phyloP scores from a whole-genome alignment of 2,797 vertebrate genomes.

The Xenopus petersii region DNA sequence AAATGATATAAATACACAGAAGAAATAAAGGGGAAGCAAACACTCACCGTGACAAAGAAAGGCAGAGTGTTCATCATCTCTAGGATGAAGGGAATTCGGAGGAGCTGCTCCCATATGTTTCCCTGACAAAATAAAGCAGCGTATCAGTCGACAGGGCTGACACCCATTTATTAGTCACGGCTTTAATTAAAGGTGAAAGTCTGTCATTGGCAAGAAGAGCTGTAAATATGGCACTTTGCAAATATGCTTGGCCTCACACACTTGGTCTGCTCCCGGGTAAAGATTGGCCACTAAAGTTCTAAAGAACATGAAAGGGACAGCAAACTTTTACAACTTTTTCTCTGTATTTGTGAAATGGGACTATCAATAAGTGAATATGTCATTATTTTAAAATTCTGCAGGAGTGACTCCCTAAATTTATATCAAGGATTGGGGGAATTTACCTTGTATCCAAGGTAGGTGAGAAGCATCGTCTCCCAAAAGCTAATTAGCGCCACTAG shows the following conservation, averaged over 20 bases:
- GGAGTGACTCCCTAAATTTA: no score
- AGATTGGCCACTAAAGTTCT: no score
- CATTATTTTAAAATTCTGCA: no score
- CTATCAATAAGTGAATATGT: no score
- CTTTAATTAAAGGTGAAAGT: not conserved
- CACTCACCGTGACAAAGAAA: constrained; percentile 81
- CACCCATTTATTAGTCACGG: not conserved
- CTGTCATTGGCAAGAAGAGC: no score
- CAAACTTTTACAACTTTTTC: no score
- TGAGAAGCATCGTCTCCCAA: constrained; percentile 79
- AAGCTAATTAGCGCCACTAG: constrained; percentile 83
- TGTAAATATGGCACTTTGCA: no score
- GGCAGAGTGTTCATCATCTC: constrained; percentile 82
- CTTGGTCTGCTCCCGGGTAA: no score
- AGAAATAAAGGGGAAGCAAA: not conserved
- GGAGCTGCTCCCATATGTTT: constrained; percentile 82
- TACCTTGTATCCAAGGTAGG: constrained; percentile 84
- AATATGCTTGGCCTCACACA: no score
- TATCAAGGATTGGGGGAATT: constrained; percentile 33
- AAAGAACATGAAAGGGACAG: no score
- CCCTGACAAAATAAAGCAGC: constrained; percentile 64
- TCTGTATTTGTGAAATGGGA: no score
- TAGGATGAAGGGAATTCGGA: constrained; percentile 78
- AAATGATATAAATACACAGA: no score
- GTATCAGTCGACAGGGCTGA: not conserved